Percentiles rank a stretch among this genome's conserved stretches.
These are phyloP conservation scores for Dromas ardeola DNA, from an alignment of 2,113 vertebrate genomes.

Conservation along the genomic window DNA sequence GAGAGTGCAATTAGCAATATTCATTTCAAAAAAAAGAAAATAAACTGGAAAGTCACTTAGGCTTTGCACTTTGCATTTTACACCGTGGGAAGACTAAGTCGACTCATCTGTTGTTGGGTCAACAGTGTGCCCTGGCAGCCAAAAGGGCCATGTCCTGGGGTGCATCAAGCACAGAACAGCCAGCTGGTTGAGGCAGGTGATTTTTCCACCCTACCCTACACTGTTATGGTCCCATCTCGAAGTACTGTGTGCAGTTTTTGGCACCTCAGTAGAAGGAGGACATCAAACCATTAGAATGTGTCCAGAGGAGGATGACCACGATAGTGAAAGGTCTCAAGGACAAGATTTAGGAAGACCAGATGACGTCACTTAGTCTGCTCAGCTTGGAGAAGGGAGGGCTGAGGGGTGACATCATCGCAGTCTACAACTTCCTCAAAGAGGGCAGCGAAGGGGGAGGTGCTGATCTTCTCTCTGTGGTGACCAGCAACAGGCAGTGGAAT, in stretches of 20 bases:
- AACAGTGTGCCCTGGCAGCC: not conserved
- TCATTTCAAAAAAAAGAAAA: not conserved
- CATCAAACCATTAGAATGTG: not conserved
- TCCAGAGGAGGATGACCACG: not conserved
- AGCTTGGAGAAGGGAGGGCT: not conserved
- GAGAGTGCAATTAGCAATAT: not conserved
- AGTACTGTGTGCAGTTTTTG: not conserved
- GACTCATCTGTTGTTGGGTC: not conserved
- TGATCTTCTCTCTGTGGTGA: not conserved
- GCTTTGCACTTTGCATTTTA: not conserved
- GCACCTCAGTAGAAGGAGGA: not conserved
- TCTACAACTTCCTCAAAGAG: not conserved
- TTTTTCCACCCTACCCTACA: not conserved
- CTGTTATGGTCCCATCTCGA: not conserved
- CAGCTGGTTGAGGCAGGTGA: not conserved
- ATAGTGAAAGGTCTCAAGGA: not conserved
- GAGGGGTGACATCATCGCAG: not conserved
- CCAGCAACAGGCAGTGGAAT: not conserved
- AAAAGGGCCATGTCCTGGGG: not conserved
- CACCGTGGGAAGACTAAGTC: not conserved
- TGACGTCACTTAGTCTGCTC: not conserved
- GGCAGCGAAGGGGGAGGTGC: not conserved
- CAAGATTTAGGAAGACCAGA: not conserved
- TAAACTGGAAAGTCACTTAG: not conserved
- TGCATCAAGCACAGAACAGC: not conserved